These are phyloP conservation scores for Nowickia ferox DNA, from an alignment of 2,888 invertebrate genomes.

Conservation along the genomic window DNA sequence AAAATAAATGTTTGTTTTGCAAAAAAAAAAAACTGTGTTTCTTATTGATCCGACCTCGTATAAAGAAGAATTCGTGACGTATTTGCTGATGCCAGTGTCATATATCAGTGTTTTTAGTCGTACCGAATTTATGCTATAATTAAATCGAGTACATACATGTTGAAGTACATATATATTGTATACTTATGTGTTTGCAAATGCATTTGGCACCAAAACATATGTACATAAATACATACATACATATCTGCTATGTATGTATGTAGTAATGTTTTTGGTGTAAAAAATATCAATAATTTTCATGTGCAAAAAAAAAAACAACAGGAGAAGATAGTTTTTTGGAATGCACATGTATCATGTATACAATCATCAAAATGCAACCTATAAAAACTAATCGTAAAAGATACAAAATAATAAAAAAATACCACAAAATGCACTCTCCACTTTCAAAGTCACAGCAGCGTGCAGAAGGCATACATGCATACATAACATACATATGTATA, in stretches of 20 bases:
- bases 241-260: constrained; percentile 44
- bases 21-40: too few relatives aligned
- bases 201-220: constrained; percentile 36
- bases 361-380: background rate
- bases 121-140: too few relatives aligned
- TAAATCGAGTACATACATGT: constrained; percentile 32
- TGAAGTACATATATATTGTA: constrained; percentile 52
- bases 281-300: constrained; percentile 53
- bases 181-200: constrained; percentile 57
- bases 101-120: too few relatives aligned
- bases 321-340: constrained; percentile 39
- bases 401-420: background rate
- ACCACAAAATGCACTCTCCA: constrained; percentile 15
- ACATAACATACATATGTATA: too few relatives aligned
- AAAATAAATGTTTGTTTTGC: too few relatives aligned
- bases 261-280: constrained; percentile 36
- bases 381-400: constrained; percentile 24
- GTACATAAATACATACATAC: constrained; percentile 22
- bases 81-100: too few relatives aligned
- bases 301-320: constrained; percentile 41
- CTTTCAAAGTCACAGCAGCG: constrained; percentile 27
- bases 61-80: too few relatives aligned
- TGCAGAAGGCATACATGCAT: too few relatives aligned
- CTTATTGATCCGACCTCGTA: too few relatives aligned
- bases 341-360: constrained; percentile 18